These are phyloP conservation scores for Pachypanchax playfairii DNA, from an alignment of 2,113 vertebrate genomes.

Conservation along the genomic window DNA sequence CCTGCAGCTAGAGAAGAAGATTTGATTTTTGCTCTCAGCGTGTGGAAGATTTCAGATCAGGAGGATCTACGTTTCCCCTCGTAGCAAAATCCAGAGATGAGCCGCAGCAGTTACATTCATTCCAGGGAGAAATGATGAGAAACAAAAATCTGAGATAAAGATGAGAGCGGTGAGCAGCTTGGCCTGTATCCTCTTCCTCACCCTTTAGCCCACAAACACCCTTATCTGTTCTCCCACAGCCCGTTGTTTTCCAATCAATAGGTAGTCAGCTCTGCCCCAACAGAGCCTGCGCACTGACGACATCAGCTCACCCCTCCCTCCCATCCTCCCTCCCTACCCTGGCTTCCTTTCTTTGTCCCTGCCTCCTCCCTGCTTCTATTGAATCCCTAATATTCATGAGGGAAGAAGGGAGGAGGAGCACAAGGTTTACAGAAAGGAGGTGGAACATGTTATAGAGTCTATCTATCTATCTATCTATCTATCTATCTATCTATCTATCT, in stretches of 20 bases:
- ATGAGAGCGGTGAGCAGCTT: constrained; percentile 39
- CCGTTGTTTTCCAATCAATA: constrained; percentile 77
- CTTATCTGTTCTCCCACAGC: constrained; percentile 64
- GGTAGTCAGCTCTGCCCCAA: constrained; percentile 56
- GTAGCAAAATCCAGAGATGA: constrained; percentile 49
- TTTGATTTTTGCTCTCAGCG: constrained; percentile 15
- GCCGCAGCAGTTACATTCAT: constrained; percentile 59
- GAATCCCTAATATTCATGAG: constrained; percentile 71
- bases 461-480: no score
- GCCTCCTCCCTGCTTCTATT: constrained; percentile 44
- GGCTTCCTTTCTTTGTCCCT: constrained; percentile 34
- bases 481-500: no score
- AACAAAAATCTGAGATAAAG: constrained; percentile 23
- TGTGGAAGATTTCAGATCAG: constrained; percentile 24
- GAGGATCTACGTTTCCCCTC: constrained; percentile 45
- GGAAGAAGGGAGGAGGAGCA: constrained; percentile 31
- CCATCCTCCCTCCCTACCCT: constrained; percentile 19
- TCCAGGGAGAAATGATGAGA: constrained; percentile 39
- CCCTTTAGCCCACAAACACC: constrained; percentile 60
- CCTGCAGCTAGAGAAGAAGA: constrained; percentile 64
- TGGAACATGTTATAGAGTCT: no score
- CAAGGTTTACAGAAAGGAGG: no score
- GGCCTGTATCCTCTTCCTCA: constrained; percentile 37
- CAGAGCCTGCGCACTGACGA: constrained; percentile 76
- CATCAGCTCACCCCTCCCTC: constrained; percentile 28